These are phyloP conservation scores for Pterostichus niger DNA, from an alignment of 2,888 invertebrate species.

Conservation along the genomic window DNA sequence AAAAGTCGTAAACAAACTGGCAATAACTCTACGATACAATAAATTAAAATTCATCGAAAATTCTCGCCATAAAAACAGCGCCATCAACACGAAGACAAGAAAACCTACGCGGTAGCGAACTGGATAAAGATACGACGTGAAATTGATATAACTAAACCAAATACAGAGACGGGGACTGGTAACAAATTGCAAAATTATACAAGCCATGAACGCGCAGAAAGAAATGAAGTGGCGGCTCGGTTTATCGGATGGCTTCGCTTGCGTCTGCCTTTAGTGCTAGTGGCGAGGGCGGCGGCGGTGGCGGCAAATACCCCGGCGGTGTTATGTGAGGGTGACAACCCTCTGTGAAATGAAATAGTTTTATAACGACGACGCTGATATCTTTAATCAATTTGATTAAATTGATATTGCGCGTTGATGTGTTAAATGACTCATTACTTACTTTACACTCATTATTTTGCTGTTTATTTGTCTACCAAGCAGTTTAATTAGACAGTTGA, in stretches of 20 bases:
- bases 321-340: conserved; percentile 57
- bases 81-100: conserved; percentile 53
- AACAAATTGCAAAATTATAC: conserved; percentile 75
- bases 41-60: conserved; percentile 57
- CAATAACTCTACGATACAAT: conserved; percentile 36
- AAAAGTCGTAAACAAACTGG: conserved; percentile 34
- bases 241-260: conserved; percentile 73
- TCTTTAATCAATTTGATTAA: conserved; percentile 65
- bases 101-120: conserved; percentile 41
- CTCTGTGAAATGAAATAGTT: conserved; percentile 64
- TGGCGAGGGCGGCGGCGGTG: conserved; percentile 46
- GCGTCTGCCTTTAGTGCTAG: conserved; percentile 62
- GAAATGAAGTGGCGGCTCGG: conserved; percentile 73
- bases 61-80: conserved; percentile 36
- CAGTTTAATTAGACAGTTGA: no score
- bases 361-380: conserved; percentile 61
- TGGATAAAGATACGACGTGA: conserved; percentile 66
- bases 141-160: conserved; percentile 72
- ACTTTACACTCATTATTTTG: neutral
- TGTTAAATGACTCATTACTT: conserved; percentile 57
- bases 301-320: conserved; percentile 34
- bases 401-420: conserved; percentile 55
- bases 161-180: conserved; percentile 68
- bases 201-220: conserved; percentile 75
- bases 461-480: neutral